Conservation (phyloP, 2,113 vertebrate genomes). For the Cyprinodon tularosa region DNA sequence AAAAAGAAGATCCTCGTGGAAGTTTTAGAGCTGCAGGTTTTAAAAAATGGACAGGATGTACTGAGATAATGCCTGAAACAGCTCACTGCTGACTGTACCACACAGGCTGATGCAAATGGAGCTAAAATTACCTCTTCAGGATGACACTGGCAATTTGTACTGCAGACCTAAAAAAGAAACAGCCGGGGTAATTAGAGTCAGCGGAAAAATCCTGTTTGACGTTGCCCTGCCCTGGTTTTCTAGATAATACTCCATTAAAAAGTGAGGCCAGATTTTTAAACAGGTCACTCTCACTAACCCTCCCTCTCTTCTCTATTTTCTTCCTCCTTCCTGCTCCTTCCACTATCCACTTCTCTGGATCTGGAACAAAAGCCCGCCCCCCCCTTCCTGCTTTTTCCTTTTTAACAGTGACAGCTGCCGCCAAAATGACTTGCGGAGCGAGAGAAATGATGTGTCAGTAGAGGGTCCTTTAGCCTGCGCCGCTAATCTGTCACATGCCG, state of each 20-base stretch:
- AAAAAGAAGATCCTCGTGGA: slow-evolving; percentile 45
- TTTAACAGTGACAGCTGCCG: slow-evolving; percentile 86
- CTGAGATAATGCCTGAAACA: slow-evolving; percentile 59
- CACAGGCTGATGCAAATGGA: slow-evolving; percentile 71
- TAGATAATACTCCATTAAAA: slow-evolving; percentile 70
- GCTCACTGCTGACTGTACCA: slow-evolving; percentile 63
- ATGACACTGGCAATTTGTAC: slow-evolving; percentile 79
- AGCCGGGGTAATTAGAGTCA: slow-evolving; percentile 76
- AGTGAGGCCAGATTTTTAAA: slow-evolving; percentile 77
- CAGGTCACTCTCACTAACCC: slow-evolving; percentile 72
- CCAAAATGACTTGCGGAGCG: slow-evolving; percentile 82
- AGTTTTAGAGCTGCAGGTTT: slow-evolving; percentile 38
- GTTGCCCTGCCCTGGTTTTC: slow-evolving; percentile 76
- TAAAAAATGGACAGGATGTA: slow-evolving; percentile 47
- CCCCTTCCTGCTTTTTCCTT: slow-evolving; percentile 75
- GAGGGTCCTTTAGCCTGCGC: slow-evolving; percentile 84
- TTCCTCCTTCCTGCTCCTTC: slow-evolving; percentile 24
- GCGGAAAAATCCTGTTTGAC: slow-evolving; percentile 74
- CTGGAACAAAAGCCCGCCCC: slow-evolving; percentile 78
- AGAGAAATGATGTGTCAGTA: slow-evolving; percentile 87
- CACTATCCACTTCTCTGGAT: slow-evolving; percentile 74
- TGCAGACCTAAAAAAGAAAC: slow-evolving; percentile 71
- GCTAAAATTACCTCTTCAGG: slow-evolving; percentile 75
- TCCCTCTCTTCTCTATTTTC: slow-evolving; percentile 52
- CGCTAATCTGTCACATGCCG: slow-evolving; percentile 85